A percentile compares a stretch with the other conserved stretches of the same genome.
Conservation (phyloP, 2,797 vertebrate species). For the Myotis myotis region DNA sequence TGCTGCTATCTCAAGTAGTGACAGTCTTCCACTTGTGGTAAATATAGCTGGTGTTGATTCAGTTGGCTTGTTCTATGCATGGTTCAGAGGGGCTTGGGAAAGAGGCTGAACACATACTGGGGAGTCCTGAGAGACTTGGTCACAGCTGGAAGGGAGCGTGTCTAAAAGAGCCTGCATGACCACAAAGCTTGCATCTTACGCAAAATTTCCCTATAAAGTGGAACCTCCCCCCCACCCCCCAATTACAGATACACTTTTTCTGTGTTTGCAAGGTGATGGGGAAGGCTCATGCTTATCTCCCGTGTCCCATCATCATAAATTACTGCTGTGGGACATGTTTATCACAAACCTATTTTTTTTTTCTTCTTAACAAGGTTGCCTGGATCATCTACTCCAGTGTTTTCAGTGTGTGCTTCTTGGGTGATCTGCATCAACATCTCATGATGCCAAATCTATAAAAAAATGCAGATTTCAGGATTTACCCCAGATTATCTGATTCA, state of each 20-base stretch:
- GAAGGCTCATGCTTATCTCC: neutral
- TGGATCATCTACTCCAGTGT: neutral
- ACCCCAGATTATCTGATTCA: neutral
- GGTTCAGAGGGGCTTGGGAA: constrained; percentile 58
- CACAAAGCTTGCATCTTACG: neutral
- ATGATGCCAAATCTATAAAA: neutral
- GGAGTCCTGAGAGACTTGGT: constrained; percentile 55
- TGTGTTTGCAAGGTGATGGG: neutral
- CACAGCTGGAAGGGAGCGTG: constrained; percentile 43
- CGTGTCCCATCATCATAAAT: neutral
- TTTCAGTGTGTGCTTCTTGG: neutral
- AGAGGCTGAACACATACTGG: neutral
- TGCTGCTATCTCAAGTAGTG: constrained; percentile 58
- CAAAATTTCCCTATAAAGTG: neutral
- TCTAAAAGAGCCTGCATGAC: neutral
- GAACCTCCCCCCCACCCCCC: neutral
- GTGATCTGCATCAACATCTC: neutral
- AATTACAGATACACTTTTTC: neutral
- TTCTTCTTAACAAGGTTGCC: neutral
- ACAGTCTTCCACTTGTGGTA: constrained; percentile 64
- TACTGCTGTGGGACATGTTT: neutral
- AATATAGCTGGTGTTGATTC: constrained; percentile 69
- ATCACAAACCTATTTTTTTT: neutral
- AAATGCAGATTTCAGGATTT: neutral
- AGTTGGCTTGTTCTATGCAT: constrained; percentile 57